A percentile compares a stretch with the other conserved stretches of the same genome.
These are phyloP conservation scores for Stomorhina lunata DNA, from an alignment of 2,888 invertebrate genomes.

Conservation along the genomic window DNA sequence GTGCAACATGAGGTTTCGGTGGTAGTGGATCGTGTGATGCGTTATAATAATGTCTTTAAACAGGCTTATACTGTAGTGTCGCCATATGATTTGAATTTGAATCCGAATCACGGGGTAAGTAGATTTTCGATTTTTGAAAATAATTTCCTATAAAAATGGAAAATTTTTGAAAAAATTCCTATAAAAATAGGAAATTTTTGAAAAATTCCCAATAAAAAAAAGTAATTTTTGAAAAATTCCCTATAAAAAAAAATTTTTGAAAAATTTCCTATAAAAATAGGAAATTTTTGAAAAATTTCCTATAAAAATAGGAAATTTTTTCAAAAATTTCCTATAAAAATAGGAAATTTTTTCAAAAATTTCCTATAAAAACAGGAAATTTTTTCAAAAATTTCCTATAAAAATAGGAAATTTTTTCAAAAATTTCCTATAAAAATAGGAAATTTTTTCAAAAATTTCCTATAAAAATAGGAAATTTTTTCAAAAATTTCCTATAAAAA, in stretches of 20 bases:
- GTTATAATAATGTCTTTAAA: conserved; percentile 91
- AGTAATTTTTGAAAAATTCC: neutral
- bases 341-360: neutral
- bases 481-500: too few species aligned
- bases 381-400: neutral
- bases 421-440: too few species aligned
- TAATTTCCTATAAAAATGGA: neutral
- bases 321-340: neutral
- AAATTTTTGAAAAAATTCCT: neutral
- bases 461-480: neutral
- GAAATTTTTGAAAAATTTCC: neutral
- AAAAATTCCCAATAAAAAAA: neutral
- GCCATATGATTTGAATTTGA: conserved; percentile 88
- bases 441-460: neutral
- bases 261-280: neutral
- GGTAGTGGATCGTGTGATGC: conserved; percentile 90
- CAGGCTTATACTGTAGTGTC: conserved; percentile 89
- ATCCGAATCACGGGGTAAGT: conserved; percentile 84
- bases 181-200: too few species aligned
- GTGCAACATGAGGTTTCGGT: conserved; percentile 89
- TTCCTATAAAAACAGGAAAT: too few species aligned
- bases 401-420: neutral
- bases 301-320: too few species aligned
- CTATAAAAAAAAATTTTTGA: neutral
- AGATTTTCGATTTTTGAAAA: neutral